Percentiles rank a stretch among this genome's conserved stretches.
Evolutionary conservation across 2,113 vertebrate genomes (phyloP).

Genomic region (Gadus macrocephalus): DNA sequence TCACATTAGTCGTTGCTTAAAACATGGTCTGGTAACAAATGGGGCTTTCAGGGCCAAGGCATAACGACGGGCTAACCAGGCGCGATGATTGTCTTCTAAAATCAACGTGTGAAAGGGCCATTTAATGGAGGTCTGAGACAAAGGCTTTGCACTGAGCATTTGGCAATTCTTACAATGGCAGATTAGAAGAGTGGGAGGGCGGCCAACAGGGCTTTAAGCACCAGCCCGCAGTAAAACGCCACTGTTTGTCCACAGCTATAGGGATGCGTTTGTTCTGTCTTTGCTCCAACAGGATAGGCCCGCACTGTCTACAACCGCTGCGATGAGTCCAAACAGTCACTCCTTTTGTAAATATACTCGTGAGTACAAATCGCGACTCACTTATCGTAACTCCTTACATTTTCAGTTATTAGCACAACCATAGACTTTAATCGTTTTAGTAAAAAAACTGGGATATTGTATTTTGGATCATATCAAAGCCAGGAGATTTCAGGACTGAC

Average conservation of each 20-base stretch:
- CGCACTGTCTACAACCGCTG: too few species aligned
- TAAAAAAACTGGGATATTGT: too few species aligned
- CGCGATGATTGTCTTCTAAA: slow-evolving; percentile 22
- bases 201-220: slow-evolving; percentile 24
- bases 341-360: too few species aligned
- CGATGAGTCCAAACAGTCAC: too few species aligned
- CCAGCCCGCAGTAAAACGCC: slow-evolving; percentile 20
- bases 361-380: too few species aligned
- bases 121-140: slow-evolving; percentile 35
- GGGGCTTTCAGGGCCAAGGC: slow-evolving; percentile 21
- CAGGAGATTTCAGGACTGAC: too few species aligned
- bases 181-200: neutral
- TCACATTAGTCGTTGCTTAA: slow-evolving; percentile 25
- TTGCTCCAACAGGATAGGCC: neutral
- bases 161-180: slow-evolving; percentile 39
- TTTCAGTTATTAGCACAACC: too few species aligned
- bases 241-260: slow-evolving; percentile 14
- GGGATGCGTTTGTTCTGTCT: neutral
- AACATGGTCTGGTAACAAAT: slow-evolving; percentile 26
- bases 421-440: too few species aligned
- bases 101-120: slow-evolving; percentile 30
- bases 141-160: slow-evolving; percentile 24
- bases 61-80: slow-evolving; percentile 50
- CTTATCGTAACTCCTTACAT: too few species aligned
- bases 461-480: too few species aligned